A percentile compares a stretch with the other conserved stretches of the same genome.
Conservation (phyloP, 2,888 invertebrate species). For the Meiosimyza platycephala region DNA sequence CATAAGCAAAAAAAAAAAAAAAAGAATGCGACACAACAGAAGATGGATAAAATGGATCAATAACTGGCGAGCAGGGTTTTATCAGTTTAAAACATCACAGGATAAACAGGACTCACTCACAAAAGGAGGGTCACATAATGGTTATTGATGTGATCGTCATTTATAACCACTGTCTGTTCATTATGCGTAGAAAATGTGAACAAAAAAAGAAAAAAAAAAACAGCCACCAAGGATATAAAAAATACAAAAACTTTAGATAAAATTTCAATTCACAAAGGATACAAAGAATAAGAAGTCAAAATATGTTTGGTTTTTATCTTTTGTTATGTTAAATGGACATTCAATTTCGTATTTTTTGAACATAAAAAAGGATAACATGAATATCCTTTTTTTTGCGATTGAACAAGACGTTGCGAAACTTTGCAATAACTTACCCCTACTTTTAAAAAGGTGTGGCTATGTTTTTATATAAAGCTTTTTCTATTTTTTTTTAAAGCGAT, state of each 20-base stretch:
- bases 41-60: too few relatives aligned
- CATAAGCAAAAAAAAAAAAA: too few relatives aligned
- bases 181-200: not conserved
- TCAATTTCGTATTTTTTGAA: not conserved
- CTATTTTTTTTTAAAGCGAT: too few relatives aligned
- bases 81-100: too few relatives aligned
- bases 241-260: not conserved
- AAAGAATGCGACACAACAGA: too few relatives aligned
- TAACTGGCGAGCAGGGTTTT: too few relatives aligned
- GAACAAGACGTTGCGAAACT: too few relatives aligned
- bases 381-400: too few relatives aligned
- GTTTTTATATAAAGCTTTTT: too few relatives aligned
- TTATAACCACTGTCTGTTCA: slow-evolving; percentile 14
- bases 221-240: not conserved
- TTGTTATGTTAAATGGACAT: slow-evolving; percentile 14
- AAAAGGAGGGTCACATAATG: slow-evolving; percentile 14
- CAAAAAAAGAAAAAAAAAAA: slow-evolving; percentile 12
- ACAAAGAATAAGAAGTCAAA: slow-evolving; percentile 6
- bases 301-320: slow-evolving; percentile 7
- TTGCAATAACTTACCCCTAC: too few relatives aligned
- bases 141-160: slow-evolving; percentile 20
- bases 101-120: too few relatives aligned
- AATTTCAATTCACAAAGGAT: slow-evolving; percentile 11
- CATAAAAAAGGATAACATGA: not conserved
- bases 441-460: too few relatives aligned